A percentile compares a stretch with the other conserved stretches of the same genome.
These are phyloP conservation scores for Ascaphus truei DNA, from an alignment of 2,113 vertebrate genomes.

Conservation along the genomic window DNA sequence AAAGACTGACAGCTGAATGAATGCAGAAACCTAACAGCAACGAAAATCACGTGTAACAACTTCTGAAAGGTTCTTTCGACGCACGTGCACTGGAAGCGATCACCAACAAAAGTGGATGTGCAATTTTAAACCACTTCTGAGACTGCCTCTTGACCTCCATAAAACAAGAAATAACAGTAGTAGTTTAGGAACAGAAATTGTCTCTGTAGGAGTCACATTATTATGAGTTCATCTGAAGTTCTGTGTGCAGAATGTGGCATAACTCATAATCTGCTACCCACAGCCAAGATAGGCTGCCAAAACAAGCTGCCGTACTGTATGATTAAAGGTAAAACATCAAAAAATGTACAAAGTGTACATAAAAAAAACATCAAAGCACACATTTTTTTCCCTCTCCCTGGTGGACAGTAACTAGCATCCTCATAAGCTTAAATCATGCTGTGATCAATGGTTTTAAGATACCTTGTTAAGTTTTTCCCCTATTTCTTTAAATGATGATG, in stretches of 20 bases:
- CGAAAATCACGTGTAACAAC: too few relatives aligned
- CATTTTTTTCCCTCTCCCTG: neutral
- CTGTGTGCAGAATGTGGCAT: conserved; percentile 31
- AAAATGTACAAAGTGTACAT: conserved; percentile 28
- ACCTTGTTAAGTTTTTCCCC: neutral
- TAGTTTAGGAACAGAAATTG: conserved; percentile 23
- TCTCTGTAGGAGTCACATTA: conserved; percentile 34
- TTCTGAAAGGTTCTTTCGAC: too few relatives aligned
- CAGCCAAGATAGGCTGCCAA: conserved; percentile 24
- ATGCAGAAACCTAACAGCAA: too few relatives aligned
- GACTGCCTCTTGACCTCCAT: conserved; percentile 20
- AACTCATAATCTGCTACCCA: conserved; percentile 30
- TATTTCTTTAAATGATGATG: neutral
- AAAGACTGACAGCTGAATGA: too few relatives aligned
- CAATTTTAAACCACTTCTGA: conserved; percentile 36
- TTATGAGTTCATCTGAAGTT: conserved; percentile 37
- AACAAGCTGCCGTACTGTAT: conserved; percentile 33
- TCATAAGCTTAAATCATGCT: conserved; percentile 7
- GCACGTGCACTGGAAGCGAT: neutral
- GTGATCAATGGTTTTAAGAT: conserved; percentile 19
- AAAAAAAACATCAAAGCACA: conserved; percentile 23
- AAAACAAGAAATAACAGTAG: conserved; percentile 33
- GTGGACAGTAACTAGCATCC: conserved; percentile 20
- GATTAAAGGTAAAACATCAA: conserved; percentile 36
- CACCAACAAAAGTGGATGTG: conserved; percentile 13